A percentile compares a stretch with the other conserved stretches of the same genome.
Conservation (phyloP, 2,113 vertebrate species). For the Rhagologus leucostigma region DNA sequence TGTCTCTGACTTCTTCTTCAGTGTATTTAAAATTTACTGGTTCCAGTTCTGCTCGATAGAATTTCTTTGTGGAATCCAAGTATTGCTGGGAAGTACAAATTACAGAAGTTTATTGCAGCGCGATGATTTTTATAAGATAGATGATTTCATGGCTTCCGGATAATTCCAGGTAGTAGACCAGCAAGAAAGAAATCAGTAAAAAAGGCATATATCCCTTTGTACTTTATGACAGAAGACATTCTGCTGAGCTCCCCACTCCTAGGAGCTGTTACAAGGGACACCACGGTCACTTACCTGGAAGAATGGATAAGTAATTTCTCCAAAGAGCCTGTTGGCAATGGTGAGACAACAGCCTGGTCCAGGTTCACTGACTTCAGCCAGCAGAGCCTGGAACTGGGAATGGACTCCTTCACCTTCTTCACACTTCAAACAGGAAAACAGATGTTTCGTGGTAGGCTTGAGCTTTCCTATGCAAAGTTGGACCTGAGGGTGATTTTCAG, state of each 20-base stretch:
- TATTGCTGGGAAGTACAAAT: slow-evolving; percentile 63
- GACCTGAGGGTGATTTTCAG: not conserved
- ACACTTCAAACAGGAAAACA: slow-evolving; percentile 45
- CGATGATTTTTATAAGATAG: not conserved
- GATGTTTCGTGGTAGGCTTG: not conserved
- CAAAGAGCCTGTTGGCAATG: slow-evolving; percentile 69
- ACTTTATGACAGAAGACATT: not conserved
- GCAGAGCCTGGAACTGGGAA: slow-evolving; percentile 47
- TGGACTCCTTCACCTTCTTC: slow-evolving; percentile 53
- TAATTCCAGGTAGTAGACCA: not conserved
- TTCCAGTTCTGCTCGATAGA: slow-evolving; percentile 65
- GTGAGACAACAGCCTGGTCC: slow-evolving; percentile 49
- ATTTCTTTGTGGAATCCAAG: slow-evolving; percentile 65
- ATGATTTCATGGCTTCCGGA: not conserved
- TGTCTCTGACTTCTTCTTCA: slow-evolving; percentile 59
- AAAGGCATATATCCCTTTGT: not conserved
- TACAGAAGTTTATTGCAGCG: not conserved
- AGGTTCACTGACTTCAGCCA: slow-evolving; percentile 44
- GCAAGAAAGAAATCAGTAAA: not conserved
- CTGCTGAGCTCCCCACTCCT: not conserved
- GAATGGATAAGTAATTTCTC: slow-evolving; percentile 18
- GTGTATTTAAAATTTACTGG: slow-evolving; percentile 66
- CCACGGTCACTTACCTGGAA: not conserved
- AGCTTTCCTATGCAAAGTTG: not conserved
- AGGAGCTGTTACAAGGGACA: not conserved